A percentile compares a stretch with the other conserved stretches of the same genome.
Conservation (phyloP, 1,140 invertebrate genomes). For the Leptopilina boulardi region DNA sequence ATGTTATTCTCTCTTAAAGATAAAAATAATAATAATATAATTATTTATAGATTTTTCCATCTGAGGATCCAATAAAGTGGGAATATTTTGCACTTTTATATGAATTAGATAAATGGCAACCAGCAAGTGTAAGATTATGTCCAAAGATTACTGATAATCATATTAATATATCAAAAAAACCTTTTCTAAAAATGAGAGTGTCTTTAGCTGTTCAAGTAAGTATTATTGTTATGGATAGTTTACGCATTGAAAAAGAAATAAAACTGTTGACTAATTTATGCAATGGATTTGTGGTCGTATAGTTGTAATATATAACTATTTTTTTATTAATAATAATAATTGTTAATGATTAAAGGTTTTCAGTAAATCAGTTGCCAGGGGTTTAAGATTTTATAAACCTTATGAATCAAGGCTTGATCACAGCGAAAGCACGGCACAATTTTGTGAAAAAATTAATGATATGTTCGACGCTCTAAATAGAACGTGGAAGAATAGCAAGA, state of each 20-base stretch:
- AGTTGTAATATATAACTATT: neutral
- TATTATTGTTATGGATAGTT: neutral
- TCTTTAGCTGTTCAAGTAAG: neutral
- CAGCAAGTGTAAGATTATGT: neutral
- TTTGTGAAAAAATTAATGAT: slow-evolving; percentile 37
- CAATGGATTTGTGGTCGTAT: too few relatives aligned
- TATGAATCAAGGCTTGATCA: slow-evolving; percentile 23
- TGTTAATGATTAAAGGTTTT: slow-evolving; percentile 29
- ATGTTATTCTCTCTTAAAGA: too few relatives aligned
- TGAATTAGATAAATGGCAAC: neutral
- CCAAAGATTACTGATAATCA: neutral
- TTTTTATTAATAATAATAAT: neutral
- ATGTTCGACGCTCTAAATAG: slow-evolving; percentile 41
- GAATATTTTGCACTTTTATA: neutral
- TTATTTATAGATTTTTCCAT: neutral
- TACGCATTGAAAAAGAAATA: too few relatives aligned
- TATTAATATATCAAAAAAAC: neutral
- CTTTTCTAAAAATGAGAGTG: neutral
- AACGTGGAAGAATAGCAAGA: neutral
- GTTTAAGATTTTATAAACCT: slow-evolving; percentile 19
- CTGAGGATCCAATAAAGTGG: neutral
- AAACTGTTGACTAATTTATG: too few relatives aligned
- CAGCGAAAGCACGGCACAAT: slow-evolving; percentile 20
- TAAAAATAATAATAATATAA: too few relatives aligned
- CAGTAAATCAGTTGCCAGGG: slow-evolving; percentile 32